A percentile compares a stretch with the other conserved stretches of the same genome.
Evolutionary conservation across 2,888 invertebrate genomes (phyloP).

Genomic region (Reticulitermes lucifugus): DNA sequence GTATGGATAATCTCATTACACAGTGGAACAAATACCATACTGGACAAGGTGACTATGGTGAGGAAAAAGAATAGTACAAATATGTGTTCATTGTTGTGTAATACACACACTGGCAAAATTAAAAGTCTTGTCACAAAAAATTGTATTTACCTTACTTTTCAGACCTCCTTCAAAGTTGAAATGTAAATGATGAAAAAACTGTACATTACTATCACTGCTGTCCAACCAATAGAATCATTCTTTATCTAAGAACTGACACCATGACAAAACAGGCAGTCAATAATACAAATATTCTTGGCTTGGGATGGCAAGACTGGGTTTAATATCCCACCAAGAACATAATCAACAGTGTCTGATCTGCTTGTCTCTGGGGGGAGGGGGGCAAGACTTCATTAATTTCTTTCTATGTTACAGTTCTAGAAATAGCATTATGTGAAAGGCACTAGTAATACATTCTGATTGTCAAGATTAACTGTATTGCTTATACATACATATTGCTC

Average conservation of each 20-base stretch:
- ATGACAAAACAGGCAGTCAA: conserved; percentile 1
- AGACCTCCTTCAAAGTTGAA: background rate
- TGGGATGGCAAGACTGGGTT: conserved; percentile 1
- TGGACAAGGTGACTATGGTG: no score
- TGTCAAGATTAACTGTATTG: conserved; percentile 1
- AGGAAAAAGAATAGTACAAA: no score
- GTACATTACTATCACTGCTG: background rate
- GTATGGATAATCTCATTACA: no score
- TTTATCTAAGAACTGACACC: background rate
- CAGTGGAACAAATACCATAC: no score
- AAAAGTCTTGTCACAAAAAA: no score
- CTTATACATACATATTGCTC: background rate
- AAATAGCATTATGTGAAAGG: conserved; percentile 7
- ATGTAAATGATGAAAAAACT: conserved; percentile 7
- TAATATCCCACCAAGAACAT: background rate
- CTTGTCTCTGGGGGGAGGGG: background rate
- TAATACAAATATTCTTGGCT: background rate
- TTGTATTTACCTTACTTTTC: no score
- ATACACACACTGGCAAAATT: no score
- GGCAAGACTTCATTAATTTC: conserved; percentile 28
- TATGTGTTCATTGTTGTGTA: no score
- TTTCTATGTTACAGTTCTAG: conserved; percentile 6
- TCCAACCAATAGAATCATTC: background rate
- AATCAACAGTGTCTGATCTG: background rate
- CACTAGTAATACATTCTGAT: conserved; percentile 25